Conservation (phyloP, 2,113 vertebrate species). For the Numenius arquata region DNA sequence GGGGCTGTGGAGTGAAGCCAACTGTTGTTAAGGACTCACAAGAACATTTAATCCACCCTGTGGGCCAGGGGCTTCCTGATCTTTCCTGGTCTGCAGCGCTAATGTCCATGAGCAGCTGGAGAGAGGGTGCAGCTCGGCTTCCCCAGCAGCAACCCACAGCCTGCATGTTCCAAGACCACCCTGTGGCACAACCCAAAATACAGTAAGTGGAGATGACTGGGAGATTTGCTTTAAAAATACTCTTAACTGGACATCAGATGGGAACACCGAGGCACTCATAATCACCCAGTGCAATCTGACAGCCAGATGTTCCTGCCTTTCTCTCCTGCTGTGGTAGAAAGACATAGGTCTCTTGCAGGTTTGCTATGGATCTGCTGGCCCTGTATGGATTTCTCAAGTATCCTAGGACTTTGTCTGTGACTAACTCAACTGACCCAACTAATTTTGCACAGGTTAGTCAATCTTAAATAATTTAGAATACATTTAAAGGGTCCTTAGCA, state of each 20-base stretch:
- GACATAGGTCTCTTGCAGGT: not conserved
- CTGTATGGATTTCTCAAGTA: not conserved
- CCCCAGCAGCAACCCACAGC: not conserved
- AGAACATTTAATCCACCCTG: not conserved
- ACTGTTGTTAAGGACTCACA: not conserved
- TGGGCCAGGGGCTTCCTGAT: not conserved
- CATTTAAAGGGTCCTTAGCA: not conserved
- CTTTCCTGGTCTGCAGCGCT: fast-evolving
- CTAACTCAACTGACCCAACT: not conserved
- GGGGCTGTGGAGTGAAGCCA: not conserved
- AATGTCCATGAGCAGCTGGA: not conserved
- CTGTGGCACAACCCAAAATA: not conserved
- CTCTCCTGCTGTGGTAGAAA: not conserved
- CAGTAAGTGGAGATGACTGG: not conserved
- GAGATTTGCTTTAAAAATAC: not conserved
- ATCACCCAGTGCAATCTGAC: not conserved
- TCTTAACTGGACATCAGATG: not conserved
- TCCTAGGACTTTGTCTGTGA: not conserved
- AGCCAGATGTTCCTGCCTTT: not conserved
- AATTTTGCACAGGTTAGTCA: not conserved
- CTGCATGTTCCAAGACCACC: not conserved
- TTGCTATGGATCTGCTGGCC: not conserved
- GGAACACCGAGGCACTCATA: not conserved
- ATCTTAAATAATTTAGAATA: not conserved
- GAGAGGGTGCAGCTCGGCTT: fast-evolving